Base-by-base conservation (phyloP, 2,797 vertebrate genomes). In the Ceyx erithaca region DNA sequence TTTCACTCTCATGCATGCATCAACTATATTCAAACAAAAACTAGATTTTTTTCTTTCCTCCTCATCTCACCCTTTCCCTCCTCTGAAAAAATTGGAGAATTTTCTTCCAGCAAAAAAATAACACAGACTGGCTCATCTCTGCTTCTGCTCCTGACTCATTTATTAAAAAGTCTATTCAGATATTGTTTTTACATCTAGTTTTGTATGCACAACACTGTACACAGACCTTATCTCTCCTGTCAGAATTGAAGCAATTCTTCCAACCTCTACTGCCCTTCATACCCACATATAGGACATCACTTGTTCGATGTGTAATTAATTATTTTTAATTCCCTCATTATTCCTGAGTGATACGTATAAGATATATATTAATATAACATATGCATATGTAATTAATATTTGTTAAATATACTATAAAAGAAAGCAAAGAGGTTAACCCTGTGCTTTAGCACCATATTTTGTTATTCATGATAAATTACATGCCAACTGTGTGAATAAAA, bases 161-260 rank as follows among this genome's bases (percentile, higher is more conserved):
- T 55, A 54, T 51, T 63, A 70, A 66, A 80, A 92, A 35, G 21
- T 73, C 7, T 43, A 30, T 73, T 63, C 28, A 49, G 21, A 51
- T 72, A 40, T 5, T 68, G 26, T 0, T 14, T 87, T 93, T 62
- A n/a, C 46, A 31, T 37, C 5, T 68, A 33, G 15, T 20, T 87
- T 83, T 89, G 40, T 11, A 79, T 41, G 31, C 31, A 87, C 6
- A n/a, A 63, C 4, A 13, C 16, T 83, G 28, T 15, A 75, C 12
- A 58, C 12, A 58, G 7, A 12, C 10, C n/a, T 83, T 61, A 82
- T 28, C 12, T 64, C 73, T 51, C 16, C n/a, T 57, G 7, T 33
- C 37, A 87, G 72, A 93, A 85, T 7, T 67, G 68, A 84, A 68
- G 52, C n/a, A 1, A 46, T 78, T 90, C 68, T 85, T 87, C 66